Conservation (phyloP, 2,888 invertebrate genomes). For the Eulithis prunata region DNA sequence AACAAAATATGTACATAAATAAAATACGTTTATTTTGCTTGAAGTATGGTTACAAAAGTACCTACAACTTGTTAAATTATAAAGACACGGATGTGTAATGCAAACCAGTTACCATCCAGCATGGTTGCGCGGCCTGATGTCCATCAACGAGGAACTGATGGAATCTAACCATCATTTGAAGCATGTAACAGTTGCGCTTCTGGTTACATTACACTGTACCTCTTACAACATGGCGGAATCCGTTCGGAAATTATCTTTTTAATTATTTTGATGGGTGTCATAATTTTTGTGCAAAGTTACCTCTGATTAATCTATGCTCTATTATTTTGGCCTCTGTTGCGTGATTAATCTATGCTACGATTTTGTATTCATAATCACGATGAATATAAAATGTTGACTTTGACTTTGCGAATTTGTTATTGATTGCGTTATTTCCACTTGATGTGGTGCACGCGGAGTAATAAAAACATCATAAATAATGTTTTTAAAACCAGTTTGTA, state of each 20-base stretch:
- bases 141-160: conserved; percentile 52
- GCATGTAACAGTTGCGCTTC: conserved; percentile 44
- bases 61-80: conserved; percentile 15
- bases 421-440: too few species aligned
- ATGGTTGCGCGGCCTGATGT: conserved; percentile 44
- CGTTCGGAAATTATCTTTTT: conserved; percentile 19
- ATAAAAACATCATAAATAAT: too few species aligned
- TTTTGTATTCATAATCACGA: neutral
- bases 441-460: too few species aligned
- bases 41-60: too few species aligned
- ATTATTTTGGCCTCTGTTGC: neutral
- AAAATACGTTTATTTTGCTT: too few species aligned
- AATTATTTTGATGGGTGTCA: conserved; percentile 1
- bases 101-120: conserved; percentile 30
- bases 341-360: neutral
- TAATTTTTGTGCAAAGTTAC: conserved; percentile 1
- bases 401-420: too few species aligned
- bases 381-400: neutral
- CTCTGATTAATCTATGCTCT: neutral
- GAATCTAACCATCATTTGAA: conserved; percentile 37
- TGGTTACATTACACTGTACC: conserved; percentile 37
- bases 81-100: conserved; percentile 33
- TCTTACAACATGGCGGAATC: conserved; percentile 22
- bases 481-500: too few species aligned
- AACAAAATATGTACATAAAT: too few species aligned